These are phyloP conservation scores for Hypselothyrea guttata DNA, from an alignment of 2,888 invertebrate species.

Conservation along the genomic window DNA sequence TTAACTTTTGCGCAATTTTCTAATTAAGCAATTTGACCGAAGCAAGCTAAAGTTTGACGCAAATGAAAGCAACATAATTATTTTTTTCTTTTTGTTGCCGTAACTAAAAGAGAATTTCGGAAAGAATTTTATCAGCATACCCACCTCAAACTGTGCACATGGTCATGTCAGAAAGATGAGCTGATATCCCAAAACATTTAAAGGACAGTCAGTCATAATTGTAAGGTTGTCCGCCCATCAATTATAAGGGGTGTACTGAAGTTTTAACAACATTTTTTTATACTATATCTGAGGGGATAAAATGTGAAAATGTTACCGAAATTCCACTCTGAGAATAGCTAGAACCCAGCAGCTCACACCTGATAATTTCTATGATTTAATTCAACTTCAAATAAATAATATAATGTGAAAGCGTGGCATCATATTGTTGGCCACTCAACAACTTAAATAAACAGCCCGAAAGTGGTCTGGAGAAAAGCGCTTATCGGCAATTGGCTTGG, in stretches of 20 bases:
- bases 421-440: too few species aligned
- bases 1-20: conserved; percentile 71
- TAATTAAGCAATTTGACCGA: conserved; percentile 80
- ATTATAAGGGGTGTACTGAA: too few species aligned
- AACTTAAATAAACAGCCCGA: conserved; percentile 41
- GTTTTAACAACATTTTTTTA: too few species aligned
- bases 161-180: conserved; percentile 37
- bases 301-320: too few species aligned
- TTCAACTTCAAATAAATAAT: too few species aligned
- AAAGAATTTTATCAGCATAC: conserved; percentile 4
- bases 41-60: conserved; percentile 63
- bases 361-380: too few species aligned
- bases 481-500: conserved; percentile 73
- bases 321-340: too few species aligned
- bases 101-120: too few species aligned
- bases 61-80: conserved; percentile 71
- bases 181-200: conserved; percentile 26
- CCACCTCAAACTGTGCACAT: conserved; percentile 39
- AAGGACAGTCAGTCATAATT: conserved; percentile 29
- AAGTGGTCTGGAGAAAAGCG: conserved; percentile 59
- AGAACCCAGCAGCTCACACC: too few species aligned
- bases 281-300: too few species aligned
- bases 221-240: conserved; percentile 14
- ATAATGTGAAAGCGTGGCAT: background rate
- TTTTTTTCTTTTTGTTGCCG: conserved; percentile 29